These are phyloP conservation scores for Dromiciops gliroides DNA, from an alignment of 2,113 vertebrate species.

Conservation along the genomic window DNA sequence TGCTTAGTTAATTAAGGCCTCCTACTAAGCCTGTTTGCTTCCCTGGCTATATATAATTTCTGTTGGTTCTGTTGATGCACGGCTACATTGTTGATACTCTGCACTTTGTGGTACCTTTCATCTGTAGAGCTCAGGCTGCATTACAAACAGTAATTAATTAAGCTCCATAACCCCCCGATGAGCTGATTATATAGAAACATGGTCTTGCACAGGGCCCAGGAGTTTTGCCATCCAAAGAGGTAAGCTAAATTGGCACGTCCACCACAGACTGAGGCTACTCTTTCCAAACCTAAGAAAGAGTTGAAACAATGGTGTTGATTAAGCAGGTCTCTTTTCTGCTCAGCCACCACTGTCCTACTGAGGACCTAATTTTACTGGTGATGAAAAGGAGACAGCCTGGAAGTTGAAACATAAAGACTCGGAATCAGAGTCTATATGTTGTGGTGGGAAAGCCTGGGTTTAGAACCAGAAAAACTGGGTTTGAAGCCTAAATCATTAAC, in stretches of 20 bases:
- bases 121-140: slow-evolving; percentile 45
- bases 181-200: slow-evolving; percentile 60
- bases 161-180: slow-evolving; percentile 49
- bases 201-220: not conserved
- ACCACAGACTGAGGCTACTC: not conserved
- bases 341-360: not conserved
- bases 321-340: not conserved
- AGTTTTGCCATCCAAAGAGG: slow-evolving; percentile 50
- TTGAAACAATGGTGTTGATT: not conserved
- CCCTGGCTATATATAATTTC: not conserved
- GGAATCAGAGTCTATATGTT: not conserved
- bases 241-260: slow-evolving; percentile 57
- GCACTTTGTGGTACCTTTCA: slow-evolving; percentile 7
- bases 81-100: not conserved
- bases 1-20: not conserved
- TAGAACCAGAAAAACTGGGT: not conserved
- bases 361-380: not conserved
- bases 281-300: slow-evolving; percentile 22
- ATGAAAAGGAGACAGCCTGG: not conserved
- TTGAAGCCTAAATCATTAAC: not conserved
- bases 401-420: not conserved
- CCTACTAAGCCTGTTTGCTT: not conserved
- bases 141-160: slow-evolving; percentile 72
- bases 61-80: not conserved
- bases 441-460: not conserved